phyloP scores from a whole-genome alignment of 2,797 vertebrate genomes.

The Smutsia gigantea region DNA sequence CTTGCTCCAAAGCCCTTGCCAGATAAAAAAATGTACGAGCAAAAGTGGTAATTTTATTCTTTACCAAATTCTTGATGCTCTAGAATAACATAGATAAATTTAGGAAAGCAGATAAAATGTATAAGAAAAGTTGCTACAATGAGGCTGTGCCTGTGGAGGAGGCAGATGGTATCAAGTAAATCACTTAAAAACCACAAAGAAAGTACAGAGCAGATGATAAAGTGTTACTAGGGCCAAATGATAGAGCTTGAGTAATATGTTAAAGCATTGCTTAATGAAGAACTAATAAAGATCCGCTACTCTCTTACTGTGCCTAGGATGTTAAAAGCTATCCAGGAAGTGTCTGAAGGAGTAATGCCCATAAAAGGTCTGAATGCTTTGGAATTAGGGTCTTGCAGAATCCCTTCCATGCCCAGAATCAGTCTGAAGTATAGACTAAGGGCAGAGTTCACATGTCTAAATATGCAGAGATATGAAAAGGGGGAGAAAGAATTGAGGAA shows the following conservation, averaged over 20 bases:
- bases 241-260: background rate
- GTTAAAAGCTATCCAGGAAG: background rate
- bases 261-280: conserved; percentile 22
- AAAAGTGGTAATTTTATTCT: conserved; percentile 40
- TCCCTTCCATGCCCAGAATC: background rate
- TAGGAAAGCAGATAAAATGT: background rate
- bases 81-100: background rate
- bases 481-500: background rate
- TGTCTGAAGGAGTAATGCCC: background rate
- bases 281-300: background rate
- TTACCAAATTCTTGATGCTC: background rate
- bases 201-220: background rate
- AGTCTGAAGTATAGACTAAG: background rate
- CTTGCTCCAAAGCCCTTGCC: conserved; percentile 7
- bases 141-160: background rate
- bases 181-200: background rate
- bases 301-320: background rate
- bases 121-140: background rate
- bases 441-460: background rate
- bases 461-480: background rate
- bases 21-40: conserved; percentile 25
- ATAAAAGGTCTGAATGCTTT: background rate
- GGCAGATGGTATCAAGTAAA: background rate
- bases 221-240: background rate
- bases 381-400: background rate